Conservation (phyloP, 2,888 invertebrate genomes). For the Epiblema foenella region DNA sequence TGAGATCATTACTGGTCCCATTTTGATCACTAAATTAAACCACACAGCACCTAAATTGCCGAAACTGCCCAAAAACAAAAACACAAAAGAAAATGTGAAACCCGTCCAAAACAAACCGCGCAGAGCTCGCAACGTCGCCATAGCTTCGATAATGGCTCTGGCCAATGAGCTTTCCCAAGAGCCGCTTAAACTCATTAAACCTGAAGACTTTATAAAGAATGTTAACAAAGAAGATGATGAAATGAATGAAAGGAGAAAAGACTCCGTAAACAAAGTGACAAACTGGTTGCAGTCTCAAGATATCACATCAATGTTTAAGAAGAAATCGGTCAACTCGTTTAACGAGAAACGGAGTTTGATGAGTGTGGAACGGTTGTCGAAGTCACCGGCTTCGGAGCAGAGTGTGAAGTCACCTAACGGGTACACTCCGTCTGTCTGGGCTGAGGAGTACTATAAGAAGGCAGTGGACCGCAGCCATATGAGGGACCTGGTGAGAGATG, state of each 20-base stretch:
- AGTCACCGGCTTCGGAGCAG: conserved; percentile 1
- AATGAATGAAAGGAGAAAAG: conserved; percentile 1
- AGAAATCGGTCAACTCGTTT: conserved; percentile 6
- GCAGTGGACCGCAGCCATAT: conserved; percentile 55
- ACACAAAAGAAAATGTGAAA: conserved; percentile 44
- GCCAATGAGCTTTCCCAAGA: neutral
- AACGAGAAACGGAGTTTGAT: neutral
- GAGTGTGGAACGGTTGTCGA: neutral
- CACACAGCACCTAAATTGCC: neutral
- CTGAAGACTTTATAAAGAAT: conserved; percentile 30
- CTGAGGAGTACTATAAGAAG: conserved; percentile 60
- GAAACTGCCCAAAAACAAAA: neutral
- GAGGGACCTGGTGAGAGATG: conserved; percentile 51
- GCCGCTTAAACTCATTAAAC: conserved; percentile 17
- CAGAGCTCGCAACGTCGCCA: conserved; percentile 30
- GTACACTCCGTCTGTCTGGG: conserved; percentile 57
- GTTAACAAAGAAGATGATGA: conserved; percentile 8
- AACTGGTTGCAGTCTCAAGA: conserved; percentile 34
- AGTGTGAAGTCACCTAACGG: conserved; percentile 27
- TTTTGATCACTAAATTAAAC: conserved; percentile 46
- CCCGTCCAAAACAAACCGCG: conserved; percentile 43
- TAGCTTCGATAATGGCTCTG: conserved; percentile 23
- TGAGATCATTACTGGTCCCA: conserved; percentile 11
- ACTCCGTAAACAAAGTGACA: conserved; percentile 31
- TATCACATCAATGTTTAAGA: conserved; percentile 29